Evolutionary conservation across 1,140 invertebrate species (phyloP).

Genomic region (Danaus melanippus): DNA sequence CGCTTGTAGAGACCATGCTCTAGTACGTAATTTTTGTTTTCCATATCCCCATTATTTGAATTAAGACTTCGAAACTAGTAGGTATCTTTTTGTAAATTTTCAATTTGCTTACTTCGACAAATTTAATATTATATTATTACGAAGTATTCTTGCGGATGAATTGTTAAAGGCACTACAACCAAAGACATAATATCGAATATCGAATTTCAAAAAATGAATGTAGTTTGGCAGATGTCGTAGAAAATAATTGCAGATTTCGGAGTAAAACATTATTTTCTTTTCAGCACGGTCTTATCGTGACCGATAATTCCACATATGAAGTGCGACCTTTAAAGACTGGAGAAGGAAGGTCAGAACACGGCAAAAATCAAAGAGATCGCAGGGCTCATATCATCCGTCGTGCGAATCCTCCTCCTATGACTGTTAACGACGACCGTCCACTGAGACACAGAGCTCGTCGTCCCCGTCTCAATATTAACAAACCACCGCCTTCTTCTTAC

Average conservation of each 20-base stretch:
- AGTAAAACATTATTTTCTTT: constrained; percentile 14
- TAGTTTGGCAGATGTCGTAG: no score
- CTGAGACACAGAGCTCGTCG: constrained; percentile 34
- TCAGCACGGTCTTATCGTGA: constrained; percentile 76
- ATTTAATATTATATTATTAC: no score
- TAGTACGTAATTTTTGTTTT: constrained; percentile 37
- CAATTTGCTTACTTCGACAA: no score
- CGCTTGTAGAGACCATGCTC: constrained; percentile 60
- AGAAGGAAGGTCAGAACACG: constrained; percentile 35
- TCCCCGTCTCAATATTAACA: constrained; percentile 37
- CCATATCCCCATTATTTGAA: no score
- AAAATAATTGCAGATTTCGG: background rate
- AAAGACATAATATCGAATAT: no score
- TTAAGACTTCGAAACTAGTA: no score
- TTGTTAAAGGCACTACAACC: no score
- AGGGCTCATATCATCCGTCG: constrained; percentile 73
- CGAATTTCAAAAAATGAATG: no score
- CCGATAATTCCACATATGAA: constrained; percentile 77
- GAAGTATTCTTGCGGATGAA: no score
- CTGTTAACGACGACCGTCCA: constrained; percentile 39
- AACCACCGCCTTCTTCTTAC: constrained; percentile 55
- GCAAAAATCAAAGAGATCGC: constrained; percentile 25
- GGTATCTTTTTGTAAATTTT: no score
- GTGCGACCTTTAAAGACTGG: constrained; percentile 73
- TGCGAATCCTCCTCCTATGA: constrained; percentile 56